Evolutionary conservation across 2,113 vertebrate genomes (phyloP).

Genomic region (Geothlypis trichas): DNA sequence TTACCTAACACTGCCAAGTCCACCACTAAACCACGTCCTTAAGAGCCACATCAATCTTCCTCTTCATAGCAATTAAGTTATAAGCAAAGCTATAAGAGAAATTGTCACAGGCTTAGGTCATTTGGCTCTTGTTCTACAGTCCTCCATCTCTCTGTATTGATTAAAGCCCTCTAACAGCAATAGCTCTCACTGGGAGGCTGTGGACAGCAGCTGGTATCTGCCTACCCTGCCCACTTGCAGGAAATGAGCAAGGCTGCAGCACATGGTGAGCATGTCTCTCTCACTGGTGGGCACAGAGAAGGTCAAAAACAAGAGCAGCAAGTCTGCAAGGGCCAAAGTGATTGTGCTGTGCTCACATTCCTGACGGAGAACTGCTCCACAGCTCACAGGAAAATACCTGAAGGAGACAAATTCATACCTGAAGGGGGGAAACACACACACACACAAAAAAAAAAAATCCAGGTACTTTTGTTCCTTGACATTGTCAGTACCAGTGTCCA

Average conservation of each 20-base stretch:
- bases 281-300: not conserved
- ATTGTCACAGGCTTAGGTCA: not conserved
- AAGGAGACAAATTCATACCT: not conserved
- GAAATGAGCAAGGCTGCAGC: not conserved
- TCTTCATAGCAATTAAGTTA: not conserved
- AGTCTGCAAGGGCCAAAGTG: not conserved
- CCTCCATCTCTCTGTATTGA: not conserved
- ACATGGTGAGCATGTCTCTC: rapidly evolving
- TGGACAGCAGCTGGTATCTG: not conserved
- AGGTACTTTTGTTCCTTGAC: not conserved
- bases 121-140: not conserved
- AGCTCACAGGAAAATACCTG: not conserved
- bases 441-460: not conserved
- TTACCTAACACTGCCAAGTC: not conserved
- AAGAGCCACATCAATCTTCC: not conserved
- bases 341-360: rapidly evolving
- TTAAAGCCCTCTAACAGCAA: not conserved
- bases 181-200: not conserved
- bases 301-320: not conserved
- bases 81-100: not conserved
- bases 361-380: not conserved
- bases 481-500: not conserved
- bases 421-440: not conserved
- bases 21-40: not conserved
- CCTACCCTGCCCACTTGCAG: not conserved